Evolutionary conservation across 92 coral and sea anemone genomes (phyloP).

Genomic region (Diadumene lineata): DNA sequence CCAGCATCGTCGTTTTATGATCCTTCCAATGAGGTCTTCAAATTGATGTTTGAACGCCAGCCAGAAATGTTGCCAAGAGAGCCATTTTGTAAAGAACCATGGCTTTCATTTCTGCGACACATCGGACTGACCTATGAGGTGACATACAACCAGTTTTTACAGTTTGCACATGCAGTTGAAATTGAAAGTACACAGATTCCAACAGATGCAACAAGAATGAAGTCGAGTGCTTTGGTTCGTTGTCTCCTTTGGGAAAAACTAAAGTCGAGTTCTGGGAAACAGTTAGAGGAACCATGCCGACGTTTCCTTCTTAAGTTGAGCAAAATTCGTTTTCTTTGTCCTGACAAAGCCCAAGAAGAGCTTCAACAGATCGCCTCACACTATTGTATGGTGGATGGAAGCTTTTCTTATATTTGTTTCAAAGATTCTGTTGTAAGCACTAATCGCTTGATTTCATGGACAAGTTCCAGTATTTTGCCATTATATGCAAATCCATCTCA

Average conservation of each 20-base stretch:
- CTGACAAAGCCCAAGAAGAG: slow-evolving; percentile 22
- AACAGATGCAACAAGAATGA: slow-evolving; percentile 25
- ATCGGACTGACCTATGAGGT: slow-evolving; percentile 55
- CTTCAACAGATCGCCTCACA: slow-evolving; percentile 37
- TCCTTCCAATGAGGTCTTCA: slow-evolving; percentile 49
- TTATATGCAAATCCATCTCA: slow-evolving; percentile 24
- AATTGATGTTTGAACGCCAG: slow-evolving; percentile 34
- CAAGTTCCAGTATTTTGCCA: slow-evolving; percentile 57
- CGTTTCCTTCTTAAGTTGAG: slow-evolving; percentile 25
- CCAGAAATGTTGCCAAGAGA: slow-evolving; percentile 57
- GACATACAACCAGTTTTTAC: slow-evolving; percentile 15
- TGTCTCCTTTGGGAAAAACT: slow-evolving; percentile 28
- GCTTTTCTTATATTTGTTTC: slow-evolving; percentile 47
- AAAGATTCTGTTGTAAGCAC: slow-evolving; percentile 36
- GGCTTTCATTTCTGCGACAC: slow-evolving; percentile 49
- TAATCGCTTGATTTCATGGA: slow-evolving; percentile 46
- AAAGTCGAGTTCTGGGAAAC: not conserved
- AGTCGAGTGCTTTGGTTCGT: slow-evolving; percentile 45
- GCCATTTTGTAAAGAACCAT: slow-evolving; percentile 37
- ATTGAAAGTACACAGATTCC: slow-evolving; percentile 24
- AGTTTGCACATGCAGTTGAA: slow-evolving; percentile 55
- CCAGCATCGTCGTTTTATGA: slow-evolving; percentile 55
- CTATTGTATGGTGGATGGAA: slow-evolving; percentile 18
- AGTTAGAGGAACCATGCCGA: not conserved
- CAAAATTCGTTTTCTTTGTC: slow-evolving; percentile 43